phyloP scores from a whole-genome alignment of 1,140 invertebrate species.

The Ditylenchus dipsaci region DNA sequence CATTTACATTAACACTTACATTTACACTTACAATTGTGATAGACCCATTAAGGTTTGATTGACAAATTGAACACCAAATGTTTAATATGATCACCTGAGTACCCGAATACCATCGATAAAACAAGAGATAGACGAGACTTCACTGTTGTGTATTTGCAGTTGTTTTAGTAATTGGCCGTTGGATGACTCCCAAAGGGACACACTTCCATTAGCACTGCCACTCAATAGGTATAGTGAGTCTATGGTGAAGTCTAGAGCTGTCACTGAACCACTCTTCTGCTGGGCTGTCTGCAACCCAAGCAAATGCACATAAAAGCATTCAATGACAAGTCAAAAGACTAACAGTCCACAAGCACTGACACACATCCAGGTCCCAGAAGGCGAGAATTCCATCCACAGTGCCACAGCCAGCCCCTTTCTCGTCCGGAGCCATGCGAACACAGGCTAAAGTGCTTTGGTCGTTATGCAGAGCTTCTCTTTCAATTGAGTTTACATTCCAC shows the following conservation, averaged over 20 bases:
- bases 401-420: conserved; percentile 41
- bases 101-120: conserved; percentile 4
- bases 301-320: too few species aligned
- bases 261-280: conserved; percentile 42
- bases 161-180: conserved; percentile 36
- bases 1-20: too few species aligned
- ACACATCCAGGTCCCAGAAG: conserved; percentile 45
- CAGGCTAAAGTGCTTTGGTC: conserved; percentile 18
- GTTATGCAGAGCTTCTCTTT: conserved; percentile 26
- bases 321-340: too few species aligned
- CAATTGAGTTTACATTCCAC: conserved; percentile 44
- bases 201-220: conserved; percentile 31
- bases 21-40: too few species aligned
- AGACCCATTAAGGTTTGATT: too few species aligned
- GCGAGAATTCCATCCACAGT: conserved; percentile 42
- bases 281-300: conserved; percentile 36
- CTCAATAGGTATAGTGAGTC: conserved; percentile 41
- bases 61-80: too few species aligned
- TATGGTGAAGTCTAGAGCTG: conserved; percentile 36
- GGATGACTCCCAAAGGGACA: conserved; percentile 41
- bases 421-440: conserved; percentile 34
- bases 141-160: conserved; percentile 33
- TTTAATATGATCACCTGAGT: background rate
- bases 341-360: conserved; percentile 40
- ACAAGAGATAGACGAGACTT: conserved; percentile 11